These are phyloP conservation scores for Oryzias dopingdopingensis DNA, from an alignment of 2,797 vertebrate genomes.

Conservation along the genomic window DNA sequence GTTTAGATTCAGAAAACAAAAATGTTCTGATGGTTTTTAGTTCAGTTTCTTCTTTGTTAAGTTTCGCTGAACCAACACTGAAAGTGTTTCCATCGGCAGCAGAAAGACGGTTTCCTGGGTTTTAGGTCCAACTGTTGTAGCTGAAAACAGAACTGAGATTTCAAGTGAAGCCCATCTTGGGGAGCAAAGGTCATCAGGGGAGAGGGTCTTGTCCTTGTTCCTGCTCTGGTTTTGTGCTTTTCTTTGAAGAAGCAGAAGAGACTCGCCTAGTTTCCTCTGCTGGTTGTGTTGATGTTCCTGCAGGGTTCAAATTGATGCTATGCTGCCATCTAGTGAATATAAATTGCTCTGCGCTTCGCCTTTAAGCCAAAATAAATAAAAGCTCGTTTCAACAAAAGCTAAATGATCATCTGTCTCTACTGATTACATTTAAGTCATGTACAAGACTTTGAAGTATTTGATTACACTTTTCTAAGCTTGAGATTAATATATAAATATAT, in stretches of 20 bases:
- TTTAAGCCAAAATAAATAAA: not conserved
- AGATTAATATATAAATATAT: too few species aligned
- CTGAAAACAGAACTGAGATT: slow-evolving; percentile 17
- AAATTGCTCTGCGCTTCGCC: not conserved
- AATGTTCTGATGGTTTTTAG: too few species aligned
- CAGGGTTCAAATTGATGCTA: slow-evolving; percentile 5
- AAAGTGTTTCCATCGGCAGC: not conserved
- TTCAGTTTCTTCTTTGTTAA: too few species aligned
- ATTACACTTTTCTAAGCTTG: too few species aligned
- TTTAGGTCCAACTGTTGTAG: slow-evolving; percentile 21
- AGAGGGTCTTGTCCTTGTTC: slow-evolving; percentile 25
- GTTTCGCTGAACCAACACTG: too few species aligned
- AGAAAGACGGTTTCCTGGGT: not conserved
- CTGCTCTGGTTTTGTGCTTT: slow-evolving; percentile 32
- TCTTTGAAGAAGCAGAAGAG: slow-evolving; percentile 60
- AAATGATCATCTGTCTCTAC: too few species aligned
- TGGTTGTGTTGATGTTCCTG: slow-evolving; percentile 31
- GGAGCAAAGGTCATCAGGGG: slow-evolving; percentile 57
- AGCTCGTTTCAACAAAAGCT: too few species aligned
- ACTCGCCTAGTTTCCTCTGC: slow-evolving; percentile 56
- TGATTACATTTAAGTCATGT: too few species aligned
- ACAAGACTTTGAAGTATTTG: too few species aligned
- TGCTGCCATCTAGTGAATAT: slow-evolving; percentile 62
- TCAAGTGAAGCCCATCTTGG: slow-evolving; percentile 51
- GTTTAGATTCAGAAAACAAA: too few species aligned